Evolutionary conservation across 2,113 vertebrate genomes (phyloP).

Genomic region (Muscicapa adusta): DNA sequence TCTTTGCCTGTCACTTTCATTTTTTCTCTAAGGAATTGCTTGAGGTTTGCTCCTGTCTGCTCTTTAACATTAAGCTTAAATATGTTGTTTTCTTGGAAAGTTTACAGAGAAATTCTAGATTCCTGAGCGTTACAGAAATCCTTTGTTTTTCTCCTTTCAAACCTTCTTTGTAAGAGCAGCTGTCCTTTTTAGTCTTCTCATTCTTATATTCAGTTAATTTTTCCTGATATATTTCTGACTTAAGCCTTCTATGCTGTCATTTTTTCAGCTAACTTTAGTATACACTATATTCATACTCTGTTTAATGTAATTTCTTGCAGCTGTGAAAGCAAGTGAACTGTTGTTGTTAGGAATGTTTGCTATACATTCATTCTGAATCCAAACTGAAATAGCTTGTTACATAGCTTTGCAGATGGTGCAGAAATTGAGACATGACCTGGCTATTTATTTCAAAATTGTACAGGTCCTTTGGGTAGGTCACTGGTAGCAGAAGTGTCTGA

Average conservation of each 20-base stretch:
- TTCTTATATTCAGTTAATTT: background rate
- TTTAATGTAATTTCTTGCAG: background rate
- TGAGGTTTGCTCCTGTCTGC: background rate
- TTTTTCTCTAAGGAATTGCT: background rate
- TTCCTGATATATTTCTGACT: background rate
- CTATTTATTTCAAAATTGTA: background rate
- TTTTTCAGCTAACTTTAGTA: background rate
- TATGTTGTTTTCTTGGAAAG: background rate
- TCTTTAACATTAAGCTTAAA: background rate
- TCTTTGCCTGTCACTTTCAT: background rate
- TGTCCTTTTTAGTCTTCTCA: background rate
- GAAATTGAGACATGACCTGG: background rate
- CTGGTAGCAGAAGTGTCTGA: background rate
- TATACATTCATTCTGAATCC: background rate
- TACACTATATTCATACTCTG: background rate
- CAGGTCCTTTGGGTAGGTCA: background rate
- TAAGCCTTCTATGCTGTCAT: background rate
- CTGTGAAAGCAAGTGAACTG: background rate
- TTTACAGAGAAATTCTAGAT: background rate
- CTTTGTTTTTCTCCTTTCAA: background rate
- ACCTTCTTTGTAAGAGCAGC: background rate
- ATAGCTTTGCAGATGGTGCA: background rate
- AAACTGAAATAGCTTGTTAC: background rate
- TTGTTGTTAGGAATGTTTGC: background rate
- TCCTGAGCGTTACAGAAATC: background rate